Base-by-base conservation (phyloP, 2,113 vertebrate genomes). In the Suricata suricatta region DNA sequence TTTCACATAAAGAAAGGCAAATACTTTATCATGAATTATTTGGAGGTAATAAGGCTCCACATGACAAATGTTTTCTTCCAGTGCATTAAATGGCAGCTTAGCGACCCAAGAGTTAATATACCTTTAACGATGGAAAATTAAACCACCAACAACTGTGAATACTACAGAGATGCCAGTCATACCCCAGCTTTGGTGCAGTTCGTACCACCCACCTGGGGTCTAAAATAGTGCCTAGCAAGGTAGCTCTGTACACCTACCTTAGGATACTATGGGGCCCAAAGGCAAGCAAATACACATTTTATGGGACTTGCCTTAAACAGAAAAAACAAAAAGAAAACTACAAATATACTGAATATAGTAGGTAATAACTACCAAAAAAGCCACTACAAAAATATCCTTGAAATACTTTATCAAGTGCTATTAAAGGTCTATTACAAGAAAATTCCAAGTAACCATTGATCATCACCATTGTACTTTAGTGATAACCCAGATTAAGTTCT, bases 1-100 rank as follows among this genome's bases (percentile, higher is more conserved):
- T 85, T 87, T 93, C 57, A 82, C 68, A 92, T 15, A 74, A 60
- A 91, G 3, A 44, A 82, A 77, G 15, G 27, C 44, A 72, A 83
- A 90, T 9, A 64, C 19, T 79, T 64, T 38, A 54, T 9, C 44
- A 50, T 72, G 64, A 83, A 27, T 60, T 91, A 77, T 94, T 95
- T 57, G 25, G 8, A 96, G 29, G 29, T 85, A 89, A 44, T 86
- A 92, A 85, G 27, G 50, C 25, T 80, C 87, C 15, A 88, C 27
- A 82, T 82, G 38, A 60, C 50, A 97, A 5, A 64, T 4, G 6
- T 50, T 89, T 88, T 83, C n/a, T 92, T 89, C 38, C 47, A 91
- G 44, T 33, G 16, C 13, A 91, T 52, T 83, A 84, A 96, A 83
- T 88, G 82, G 79, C 16, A 97, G 72, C n/a, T 6, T 72, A 84